Evolutionary conservation across 64 coral and sea anemone genomes (phyloP), one percentile per base, ranked within the genome.

Genomic region (Montipora foliosa): DNA sequence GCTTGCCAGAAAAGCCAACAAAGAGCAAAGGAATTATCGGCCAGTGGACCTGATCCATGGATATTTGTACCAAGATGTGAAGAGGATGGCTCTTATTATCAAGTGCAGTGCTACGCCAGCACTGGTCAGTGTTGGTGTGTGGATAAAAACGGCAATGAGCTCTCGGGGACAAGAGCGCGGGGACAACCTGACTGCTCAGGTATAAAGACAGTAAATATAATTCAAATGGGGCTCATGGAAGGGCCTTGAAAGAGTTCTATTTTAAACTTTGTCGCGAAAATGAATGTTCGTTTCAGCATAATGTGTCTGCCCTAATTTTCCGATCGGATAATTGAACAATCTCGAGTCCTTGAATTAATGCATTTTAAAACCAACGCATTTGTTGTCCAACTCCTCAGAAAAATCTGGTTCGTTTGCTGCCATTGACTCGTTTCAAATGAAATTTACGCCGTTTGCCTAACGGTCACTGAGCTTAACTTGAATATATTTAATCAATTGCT

Each of bases 81-180:
- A 44, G 44, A 90, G 17, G 95, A 96, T 72, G 92, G 92, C 64
- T 25, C 75, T 0, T 96, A 89, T 79, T n/a, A 76, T 15, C 47
- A 79, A 16, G 68, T 94, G 1, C 95, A 94, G 44, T 96, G 95
- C 83, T 89, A 91, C 64, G 68, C 55, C 9, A 71, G 77, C 20
- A 91, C 91, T 37, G 95, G 92, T 11, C 95, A 96, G 57, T 96
- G 95, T 61, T 96, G 95, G 95, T 96, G 95, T 64, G 92, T 94
- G 13, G 92, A 96, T 60, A 61, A 44, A 67, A 96, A 96, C 78
- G 95, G 95, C 3, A 96, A 87, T 50, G 95, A 96, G 52, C 19
- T 47, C 6, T 50, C 44, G 62, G 95, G 92, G 0, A 94, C 77
- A 77, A 76, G 49, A 15, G 79, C 81, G 11, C 78, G 53, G 8